Evolutionary conservation across 2,888 invertebrate species (phyloP), one percentile per base, ranked within the genome.

Genomic region (Vannuccia rotundouncinata): DNA sequence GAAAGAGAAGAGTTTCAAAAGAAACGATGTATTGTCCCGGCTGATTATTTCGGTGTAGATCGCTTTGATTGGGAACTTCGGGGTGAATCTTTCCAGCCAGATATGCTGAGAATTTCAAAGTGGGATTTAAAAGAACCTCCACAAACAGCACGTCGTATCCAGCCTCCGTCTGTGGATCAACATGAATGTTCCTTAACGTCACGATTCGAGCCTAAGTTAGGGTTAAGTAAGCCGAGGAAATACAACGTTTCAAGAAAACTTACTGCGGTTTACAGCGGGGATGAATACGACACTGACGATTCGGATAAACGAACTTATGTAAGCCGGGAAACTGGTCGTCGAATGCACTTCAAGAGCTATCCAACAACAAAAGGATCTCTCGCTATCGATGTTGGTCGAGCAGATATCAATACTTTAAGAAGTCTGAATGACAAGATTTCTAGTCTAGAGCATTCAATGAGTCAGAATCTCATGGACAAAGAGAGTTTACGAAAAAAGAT

Each of bases 91-190:
- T 13, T n/a, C 2, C 66, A 66, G 25, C 66, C 66, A 22, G 66
- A 66, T n/a, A 66, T 66, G 66, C 22, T 77, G 22, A 77, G 59
- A 22, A 59, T 77, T 45, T 77, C 45, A 2, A 77, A 77, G 31
- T 77, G 77, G 77, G 31, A 77, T 77, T 29, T 77, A 22, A 31
- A 45, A 5, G 77, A 77, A n/a, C 77, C 77, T 22, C 27, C 77
- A 22, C 45, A 77, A 45, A 45, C 77, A 59, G 31, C 77, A 13
- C 29, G 77, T 5, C 27, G n/a, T n/a, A 59, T 30, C n/a, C 2
- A 31, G 31, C 77, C 77, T 59, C 66, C 5, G 2, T 17, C 22
- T 22, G 2, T 27, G 17, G 22, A n/a, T n/a, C 66, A 66, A 13
- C 66, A 66, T 66, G 66, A 66, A 5, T 66, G 10, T 13, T 66